A percentile compares a stretch with the other conserved stretches of the same genome.
phyloP scores from a whole-genome alignment of 2,797 vertebrate genomes.

The Hypotaenidia philippensis region DNA sequence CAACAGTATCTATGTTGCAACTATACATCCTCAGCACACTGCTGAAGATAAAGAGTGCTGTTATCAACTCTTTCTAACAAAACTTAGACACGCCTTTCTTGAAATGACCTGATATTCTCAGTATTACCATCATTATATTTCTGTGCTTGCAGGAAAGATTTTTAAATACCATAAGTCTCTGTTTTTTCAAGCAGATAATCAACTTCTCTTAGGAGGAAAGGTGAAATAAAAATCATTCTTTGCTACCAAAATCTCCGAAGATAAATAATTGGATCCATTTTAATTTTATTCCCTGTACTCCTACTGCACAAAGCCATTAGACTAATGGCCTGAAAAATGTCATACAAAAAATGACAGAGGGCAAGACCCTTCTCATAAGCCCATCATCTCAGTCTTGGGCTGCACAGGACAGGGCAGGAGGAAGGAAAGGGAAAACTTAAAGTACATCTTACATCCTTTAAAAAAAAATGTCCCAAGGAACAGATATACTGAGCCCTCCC shows the following conservation, averaged over 20 bases:
- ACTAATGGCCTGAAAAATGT: conserved; percentile 18
- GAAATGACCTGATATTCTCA: background rate
- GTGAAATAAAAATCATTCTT: conserved; percentile 36
- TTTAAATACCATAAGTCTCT: background rate
- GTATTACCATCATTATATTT: background rate
- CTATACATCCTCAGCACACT: background rate
- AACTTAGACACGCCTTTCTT: background rate
- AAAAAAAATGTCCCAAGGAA: background rate
- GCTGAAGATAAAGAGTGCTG: background rate
- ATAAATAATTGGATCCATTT: conserved; percentile 10
- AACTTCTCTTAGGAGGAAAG: background rate
- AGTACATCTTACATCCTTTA: background rate
- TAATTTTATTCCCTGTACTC: conserved; percentile 11
- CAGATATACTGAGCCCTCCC: fast-evolving
- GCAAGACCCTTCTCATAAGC: background rate
- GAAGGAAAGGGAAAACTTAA: background rate
- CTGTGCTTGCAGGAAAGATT: background rate
- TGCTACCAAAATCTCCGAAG: background rate
- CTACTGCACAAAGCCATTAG: conserved; percentile 24
- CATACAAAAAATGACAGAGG: conserved; percentile 1
- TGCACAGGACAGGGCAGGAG: background rate
- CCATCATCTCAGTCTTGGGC: background rate
- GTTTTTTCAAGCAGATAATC: background rate
- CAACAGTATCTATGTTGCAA: background rate
- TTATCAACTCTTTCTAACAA: background rate